These are phyloP conservation scores for Acrobasis suavella DNA, from an alignment of 2,888 invertebrate genomes.

Conservation along the genomic window DNA sequence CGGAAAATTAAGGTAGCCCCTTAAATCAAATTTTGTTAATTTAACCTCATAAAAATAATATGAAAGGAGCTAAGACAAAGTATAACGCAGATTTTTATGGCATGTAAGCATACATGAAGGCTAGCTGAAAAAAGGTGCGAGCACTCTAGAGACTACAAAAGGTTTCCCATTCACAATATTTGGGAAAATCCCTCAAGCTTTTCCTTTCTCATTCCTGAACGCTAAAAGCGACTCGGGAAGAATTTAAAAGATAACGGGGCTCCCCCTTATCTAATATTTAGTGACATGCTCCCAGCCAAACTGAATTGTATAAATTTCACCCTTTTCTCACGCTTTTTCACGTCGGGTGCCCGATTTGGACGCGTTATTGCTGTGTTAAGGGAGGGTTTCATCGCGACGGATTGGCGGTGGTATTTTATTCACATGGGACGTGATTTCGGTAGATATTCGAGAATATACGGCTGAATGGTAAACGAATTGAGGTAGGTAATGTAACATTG, in stretches of 20 bases:
- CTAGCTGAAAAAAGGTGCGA: not conserved
- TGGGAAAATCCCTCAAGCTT: not conserved
- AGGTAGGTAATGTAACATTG: no score
- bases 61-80: no score
- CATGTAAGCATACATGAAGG: no score
- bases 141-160: not conserved
- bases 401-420: not conserved
- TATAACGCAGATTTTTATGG: no score
- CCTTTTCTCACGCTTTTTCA: constrained; percentile 24
- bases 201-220: not conserved
- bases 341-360: constrained; percentile 7
- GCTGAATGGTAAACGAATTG: no score
- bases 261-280: constrained; percentile 11
- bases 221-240: constrained; percentile 12
- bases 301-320: constrained; percentile 25
- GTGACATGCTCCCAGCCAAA: constrained; percentile 12
- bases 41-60: no score
- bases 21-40: no score
- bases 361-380: not conserved
- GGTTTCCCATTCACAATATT: not conserved
- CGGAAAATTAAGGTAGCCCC: no score
- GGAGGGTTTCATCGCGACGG: not conserved
- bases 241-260: constrained; percentile 11
- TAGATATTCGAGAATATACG: not conserved
- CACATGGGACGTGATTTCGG: not conserved